Base-by-base conservation (phyloP, 1,140 invertebrate species). In the Tetramorium alpestre region DNA sequence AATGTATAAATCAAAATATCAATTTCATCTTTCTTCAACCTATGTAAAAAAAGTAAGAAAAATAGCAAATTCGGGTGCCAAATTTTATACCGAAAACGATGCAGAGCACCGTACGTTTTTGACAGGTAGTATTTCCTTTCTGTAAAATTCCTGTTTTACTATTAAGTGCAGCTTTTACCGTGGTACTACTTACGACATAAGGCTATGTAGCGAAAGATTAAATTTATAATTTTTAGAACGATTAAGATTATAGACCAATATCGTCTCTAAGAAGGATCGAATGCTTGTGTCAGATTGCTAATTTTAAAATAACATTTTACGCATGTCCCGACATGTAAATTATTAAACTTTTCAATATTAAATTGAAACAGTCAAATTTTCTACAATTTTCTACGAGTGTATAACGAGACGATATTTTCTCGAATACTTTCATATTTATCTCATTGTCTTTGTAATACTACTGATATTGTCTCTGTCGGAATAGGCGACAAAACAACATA, bases 1-100 rank as follows among this genome's bases (percentile, higher is more conserved):
- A 84, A 69, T 87, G 13, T 73, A 58, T 62, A n/a, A 89, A 90
- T 90, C 86, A 90, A 90, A 90, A 90, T 76, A 73, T 69, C 49
- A 18, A 85, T 47, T 72, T 47, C 25, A 60, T 76, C 84, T 80
- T 65, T 44, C 67, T 73, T 44, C 62, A 49, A 67, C 16, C 47
- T 33, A 33, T 54, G 18, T 72, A 65, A 58, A 67, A 16, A 62
- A 41, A 38, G 54, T 16, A 51, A 72, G 33, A 22, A 38, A 72
- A 60, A n/a, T 62, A 60, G 41, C 28, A 77, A 76, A 73, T 78
- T 81, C 38, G 73, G 89, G 91, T 92, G 91, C 91, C 91, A 92
- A 92, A 92, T 90, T 91, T 90, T 92, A 65, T 92, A 92, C 75
- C 64, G 51, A 91, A 87, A 85, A 56, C 28, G 64, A 86, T 81